phyloP scores from a whole-genome alignment of 2,888 invertebrate genomes.

The Drosophila barbarae region DNA sequence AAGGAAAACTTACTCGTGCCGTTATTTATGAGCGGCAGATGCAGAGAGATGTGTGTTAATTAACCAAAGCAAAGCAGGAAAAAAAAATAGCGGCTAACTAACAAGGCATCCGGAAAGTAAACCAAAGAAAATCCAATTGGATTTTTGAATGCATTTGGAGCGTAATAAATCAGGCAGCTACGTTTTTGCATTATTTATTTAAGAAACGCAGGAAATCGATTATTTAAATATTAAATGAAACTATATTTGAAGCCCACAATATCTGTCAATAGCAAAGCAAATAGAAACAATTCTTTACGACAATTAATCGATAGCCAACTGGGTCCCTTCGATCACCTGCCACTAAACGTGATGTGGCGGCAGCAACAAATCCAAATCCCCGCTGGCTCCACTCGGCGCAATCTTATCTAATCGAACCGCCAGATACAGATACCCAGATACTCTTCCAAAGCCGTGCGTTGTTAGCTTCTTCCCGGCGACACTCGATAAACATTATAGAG shows the following conservation, averaged over 20 bases:
- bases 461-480: constrained; percentile 1
- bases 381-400: constrained; percentile 13
- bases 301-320: constrained; percentile 5
- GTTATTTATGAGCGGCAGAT: constrained; percentile 56
- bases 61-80: constrained; percentile 41
- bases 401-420: constrained; percentile 45
- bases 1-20: constrained; percentile 56
- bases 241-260: too few species aligned
- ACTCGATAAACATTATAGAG: constrained; percentile 20
- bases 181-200: constrained; percentile 21
- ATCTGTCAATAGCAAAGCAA: background rate
- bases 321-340: constrained; percentile 27
- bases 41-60: constrained; percentile 62
- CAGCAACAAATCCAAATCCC: constrained; percentile 19
- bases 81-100: constrained; percentile 11
- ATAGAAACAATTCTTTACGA: background rate
- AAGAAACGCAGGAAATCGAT: constrained; percentile 9
- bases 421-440: constrained; percentile 34
- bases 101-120: constrained; percentile 56
- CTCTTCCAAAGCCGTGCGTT: background rate
- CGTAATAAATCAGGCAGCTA: constrained; percentile 26
- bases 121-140: constrained; percentile 40
- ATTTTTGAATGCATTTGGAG: constrained; percentile 38
- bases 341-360: constrained; percentile 28
- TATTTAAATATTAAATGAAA: constrained; percentile 4